Evolutionary conservation across 2,113 vertebrate genomes (phyloP), one percentile per base, ranked within the genome.

Genomic region (Bujurquina vittata): DNA sequence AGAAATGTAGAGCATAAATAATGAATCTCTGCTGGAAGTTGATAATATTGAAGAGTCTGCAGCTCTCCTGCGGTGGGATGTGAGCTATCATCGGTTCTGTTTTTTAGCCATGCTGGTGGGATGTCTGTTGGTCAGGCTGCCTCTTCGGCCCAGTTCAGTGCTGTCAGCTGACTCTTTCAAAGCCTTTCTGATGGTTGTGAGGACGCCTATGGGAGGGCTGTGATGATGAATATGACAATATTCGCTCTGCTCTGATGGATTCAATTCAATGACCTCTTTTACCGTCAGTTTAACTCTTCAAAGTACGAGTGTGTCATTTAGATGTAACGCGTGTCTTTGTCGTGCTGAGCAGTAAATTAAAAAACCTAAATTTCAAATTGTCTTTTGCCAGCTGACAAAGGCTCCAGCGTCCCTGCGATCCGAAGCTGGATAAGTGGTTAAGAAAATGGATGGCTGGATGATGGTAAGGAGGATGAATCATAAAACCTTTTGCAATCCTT

Each of bases 11-110:
- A 79, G 63, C 75, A 84, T 82, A 60, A 83, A 83, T 86, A 75
- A 88, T 88, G 74, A 87, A 87, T 57, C 82, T 77, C 85, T 88
- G 84, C 81, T 81, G 87, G 80, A 90, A 63, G 86, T 75, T 84
- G 82, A 87, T 84, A 54, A 79, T 62, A 78, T 3, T 67, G 77
- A 43, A 65, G 49, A 33, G 52, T 80, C 59, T 49, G 74, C 14
- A 23, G 75, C 23, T 33, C 15, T 62, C 35, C 69, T 61, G 22
- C 12, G n/a, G 22, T 22, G 72, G 54, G 58, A 60, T 33, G 43
- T 43, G 67, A 55, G 58, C 33, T 5, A 10, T 60, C 54, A 17
- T 10, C 7, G 23, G 58, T 65, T 52, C 43, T 72, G 46, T 72
- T 31, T 46, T 72, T 72, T 72, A 72, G 65, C 65, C 1, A 0